Conservation (phyloP, 2,888 invertebrate species). For the Clostera curtula region DNA sequence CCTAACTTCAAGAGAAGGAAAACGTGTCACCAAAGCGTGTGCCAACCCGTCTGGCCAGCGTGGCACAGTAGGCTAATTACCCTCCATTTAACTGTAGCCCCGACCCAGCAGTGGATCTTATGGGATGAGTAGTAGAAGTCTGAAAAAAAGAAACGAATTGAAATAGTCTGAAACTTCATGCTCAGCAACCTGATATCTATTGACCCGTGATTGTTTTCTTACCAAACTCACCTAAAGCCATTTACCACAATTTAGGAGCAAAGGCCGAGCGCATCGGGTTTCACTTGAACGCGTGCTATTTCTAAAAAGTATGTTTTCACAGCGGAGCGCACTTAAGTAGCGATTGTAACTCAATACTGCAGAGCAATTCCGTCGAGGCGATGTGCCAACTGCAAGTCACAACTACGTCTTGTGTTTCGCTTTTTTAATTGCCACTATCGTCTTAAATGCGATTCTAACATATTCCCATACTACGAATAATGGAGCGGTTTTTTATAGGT, state of each 20-base stretch:
- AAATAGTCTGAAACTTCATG: slow-evolving; percentile 20
- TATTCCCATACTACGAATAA: no score
- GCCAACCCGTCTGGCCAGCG: no score
- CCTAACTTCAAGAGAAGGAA: no score
- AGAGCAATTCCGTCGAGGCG: slow-evolving; percentile 52
- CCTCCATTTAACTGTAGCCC: no score
- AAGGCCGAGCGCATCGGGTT: slow-evolving; percentile 55
- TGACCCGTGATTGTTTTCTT: slow-evolving; percentile 49
- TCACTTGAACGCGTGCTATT: slow-evolving; percentile 57
- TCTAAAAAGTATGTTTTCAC: slow-evolving; percentile 71
- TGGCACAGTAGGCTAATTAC: no score
- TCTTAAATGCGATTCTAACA: no score
- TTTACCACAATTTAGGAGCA: slow-evolving; percentile 63
- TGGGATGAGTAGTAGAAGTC: no score
- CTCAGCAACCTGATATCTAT: slow-evolving; percentile 36
- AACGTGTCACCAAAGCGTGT: no score
- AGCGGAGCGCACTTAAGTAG: slow-evolving; percentile 65
- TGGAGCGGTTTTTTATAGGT: no score
- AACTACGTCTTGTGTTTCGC: no score
- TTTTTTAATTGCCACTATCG: no score
- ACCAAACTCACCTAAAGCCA: slow-evolving; percentile 63
- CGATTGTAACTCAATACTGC: slow-evolving; percentile 53
- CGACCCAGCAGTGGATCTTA: no score
- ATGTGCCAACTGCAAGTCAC: slow-evolving; percentile 60
- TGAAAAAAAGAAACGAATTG: slow-evolving; percentile 23